These are phyloP conservation scores for Salvelinus namaycush DNA, from an alignment of 2,113 vertebrate species.

Conservation along the genomic window DNA sequence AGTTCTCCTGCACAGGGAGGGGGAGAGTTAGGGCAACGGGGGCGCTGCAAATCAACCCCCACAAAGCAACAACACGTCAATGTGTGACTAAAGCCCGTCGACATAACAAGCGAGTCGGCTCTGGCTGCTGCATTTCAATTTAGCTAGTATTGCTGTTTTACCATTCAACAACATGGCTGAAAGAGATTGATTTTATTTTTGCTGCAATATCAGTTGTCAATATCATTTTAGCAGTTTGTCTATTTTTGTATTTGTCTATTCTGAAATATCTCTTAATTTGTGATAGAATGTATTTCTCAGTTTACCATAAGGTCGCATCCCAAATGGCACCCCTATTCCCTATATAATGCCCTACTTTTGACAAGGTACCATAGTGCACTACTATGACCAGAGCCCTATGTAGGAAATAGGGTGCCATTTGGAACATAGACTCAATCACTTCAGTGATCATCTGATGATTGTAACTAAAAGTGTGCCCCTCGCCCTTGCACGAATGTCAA, in stretches of 20 bases:
- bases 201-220: background rate
- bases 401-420: no score
- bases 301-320: no score
- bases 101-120: conserved; percentile 35
- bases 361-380: no score
- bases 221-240: background rate
- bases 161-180: background rate
- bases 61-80: conserved; percentile 49
- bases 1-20: conserved; percentile 15
- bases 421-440: no score
- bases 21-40: no score
- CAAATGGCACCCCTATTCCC: no score
- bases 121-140: conserved; percentile 29
- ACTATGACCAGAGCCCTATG: no score
- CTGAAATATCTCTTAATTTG: no score
- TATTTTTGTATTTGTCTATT: background rate
- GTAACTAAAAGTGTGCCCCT: background rate
- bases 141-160: background rate
- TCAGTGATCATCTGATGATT: background rate
- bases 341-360: no score
- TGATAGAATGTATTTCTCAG: no score
- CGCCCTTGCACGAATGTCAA: background rate
- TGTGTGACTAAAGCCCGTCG: conserved; percentile 18
- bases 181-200: background rate
- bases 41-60: conserved; percentile 47